A percentile compares a stretch with the other conserved stretches of the same genome.
phyloP scores from a whole-genome alignment of 2,113 vertebrate genomes.

The Hemiprocne comata region DNA sequence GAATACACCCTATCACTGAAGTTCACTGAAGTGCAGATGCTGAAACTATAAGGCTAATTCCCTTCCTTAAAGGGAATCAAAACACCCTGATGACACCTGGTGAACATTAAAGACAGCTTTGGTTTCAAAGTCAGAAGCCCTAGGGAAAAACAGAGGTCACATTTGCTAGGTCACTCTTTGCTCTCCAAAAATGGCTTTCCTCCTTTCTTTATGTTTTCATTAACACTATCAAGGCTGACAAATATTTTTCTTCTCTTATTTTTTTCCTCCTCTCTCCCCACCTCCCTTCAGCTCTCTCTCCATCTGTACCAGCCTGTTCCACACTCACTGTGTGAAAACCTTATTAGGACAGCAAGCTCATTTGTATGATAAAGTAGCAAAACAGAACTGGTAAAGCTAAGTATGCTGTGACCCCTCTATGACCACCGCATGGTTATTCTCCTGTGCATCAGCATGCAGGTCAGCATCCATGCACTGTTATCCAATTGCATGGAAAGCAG shows the following conservation, averaged over 20 bases:
- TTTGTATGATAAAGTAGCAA: not conserved
- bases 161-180: slow-evolving; percentile 58
- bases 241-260: slow-evolving; percentile 18
- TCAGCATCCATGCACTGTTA: not conserved
- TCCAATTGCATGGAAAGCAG: not conserved
- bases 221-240: slow-evolving; percentile 43
- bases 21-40: slow-evolving; percentile 41
- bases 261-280: not conserved
- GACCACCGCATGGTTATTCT: not conserved
- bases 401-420: not conserved
- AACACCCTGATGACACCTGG: slow-evolving; percentile 66
- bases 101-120: slow-evolving; percentile 69
- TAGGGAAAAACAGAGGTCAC: slow-evolving; percentile 61
- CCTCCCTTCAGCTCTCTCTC: not conserved
- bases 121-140: slow-evolving; percentile 71
- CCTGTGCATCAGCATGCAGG: not conserved
- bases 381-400: not conserved
- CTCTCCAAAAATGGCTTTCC: slow-evolving; percentile 15
- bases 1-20: slow-evolving; percentile 36
- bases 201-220: slow-evolving; percentile 49
- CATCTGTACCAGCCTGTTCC: not conserved
- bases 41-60: slow-evolving; percentile 49
- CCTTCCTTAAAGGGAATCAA: slow-evolving; percentile 52
- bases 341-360: not conserved
- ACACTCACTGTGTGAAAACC: not conserved